Percentiles rank a stretch among this genome's conserved stretches.
Conservation (phyloP, 2,113 vertebrate species). For the Bambusicola thoracicus region DNA sequence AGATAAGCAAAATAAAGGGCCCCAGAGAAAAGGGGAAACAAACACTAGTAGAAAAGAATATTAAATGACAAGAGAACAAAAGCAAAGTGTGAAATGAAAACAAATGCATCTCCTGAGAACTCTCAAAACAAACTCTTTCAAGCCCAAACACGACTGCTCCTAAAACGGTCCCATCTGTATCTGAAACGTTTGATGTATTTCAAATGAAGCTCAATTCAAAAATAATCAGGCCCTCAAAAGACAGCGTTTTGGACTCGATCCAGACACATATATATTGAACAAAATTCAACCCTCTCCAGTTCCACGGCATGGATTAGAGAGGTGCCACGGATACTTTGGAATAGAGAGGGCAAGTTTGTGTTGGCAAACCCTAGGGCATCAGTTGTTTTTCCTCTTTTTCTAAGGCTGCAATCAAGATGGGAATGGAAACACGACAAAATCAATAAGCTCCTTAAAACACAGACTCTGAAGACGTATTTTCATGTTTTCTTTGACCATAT, state of each 20-base stretch:
- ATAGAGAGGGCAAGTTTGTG: slow-evolving; percentile 23
- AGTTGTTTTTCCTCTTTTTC: background rate
- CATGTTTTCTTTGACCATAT: background rate
- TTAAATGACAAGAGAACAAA: slow-evolving; percentile 62
- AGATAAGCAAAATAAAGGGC: slow-evolving; percentile 51
- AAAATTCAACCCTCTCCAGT: slow-evolving; percentile 5
- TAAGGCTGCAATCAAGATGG: slow-evolving; percentile 6
- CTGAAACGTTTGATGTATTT: slow-evolving; percentile 52
- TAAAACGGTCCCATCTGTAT: background rate
- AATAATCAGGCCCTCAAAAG: slow-evolving; percentile 56
- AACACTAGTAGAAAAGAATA: slow-evolving; percentile 38
- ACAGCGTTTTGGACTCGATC: slow-evolving; percentile 4
- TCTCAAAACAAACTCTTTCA: slow-evolving; percentile 20
- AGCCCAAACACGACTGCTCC: slow-evolving; percentile 37
- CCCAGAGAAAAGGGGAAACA: slow-evolving; percentile 43
- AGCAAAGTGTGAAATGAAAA: slow-evolving; percentile 65
- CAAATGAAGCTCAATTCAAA: slow-evolving; percentile 51
- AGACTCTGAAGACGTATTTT: background rate
- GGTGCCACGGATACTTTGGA: background rate
- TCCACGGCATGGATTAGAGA: background rate
- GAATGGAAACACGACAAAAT: background rate
- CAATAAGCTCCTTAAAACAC: background rate
- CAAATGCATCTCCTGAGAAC: slow-evolving; percentile 51
- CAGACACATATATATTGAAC: background rate
- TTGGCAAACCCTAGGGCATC: slow-evolving; percentile 33